Evolutionary conservation across 1,140 invertebrate species (phyloP).

Genomic region (Drosophila tani): DNA sequence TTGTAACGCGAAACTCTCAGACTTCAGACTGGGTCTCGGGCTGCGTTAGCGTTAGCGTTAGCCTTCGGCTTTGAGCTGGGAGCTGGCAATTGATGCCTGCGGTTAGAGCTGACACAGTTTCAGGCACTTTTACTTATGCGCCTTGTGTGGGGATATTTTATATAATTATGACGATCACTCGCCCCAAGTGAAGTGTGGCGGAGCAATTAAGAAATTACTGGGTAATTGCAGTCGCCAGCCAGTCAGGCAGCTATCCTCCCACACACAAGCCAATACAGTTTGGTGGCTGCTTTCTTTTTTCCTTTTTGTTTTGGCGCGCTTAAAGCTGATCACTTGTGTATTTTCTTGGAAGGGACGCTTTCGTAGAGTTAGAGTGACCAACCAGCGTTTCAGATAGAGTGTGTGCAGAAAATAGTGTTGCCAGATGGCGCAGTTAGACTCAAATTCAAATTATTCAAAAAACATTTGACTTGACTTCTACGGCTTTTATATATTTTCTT

Average conservation of each 20-base stretch:
- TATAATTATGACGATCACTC: slow-evolving; percentile 38
- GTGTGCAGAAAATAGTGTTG: no score
- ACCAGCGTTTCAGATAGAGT: no score
- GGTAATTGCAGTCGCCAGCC: slow-evolving; percentile 39
- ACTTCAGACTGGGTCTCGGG: slow-evolving; percentile 7
- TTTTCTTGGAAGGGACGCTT: no score
- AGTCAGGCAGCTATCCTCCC: slow-evolving; percentile 10
- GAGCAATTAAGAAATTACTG: slow-evolving; percentile 52
- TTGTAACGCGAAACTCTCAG: slow-evolving; percentile 37
- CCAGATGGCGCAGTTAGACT: no score
- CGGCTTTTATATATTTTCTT: not conserved
- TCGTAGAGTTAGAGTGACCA: no score
- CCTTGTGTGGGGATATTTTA: slow-evolving; percentile 19
- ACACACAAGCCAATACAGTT: slow-evolving; percentile 10
- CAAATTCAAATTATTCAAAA: no score
- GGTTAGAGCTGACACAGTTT: slow-evolving; percentile 57
- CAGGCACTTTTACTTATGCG: slow-evolving; percentile 45
- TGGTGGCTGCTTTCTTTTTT: slow-evolving; percentile 42
- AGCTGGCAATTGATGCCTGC: slow-evolving; percentile 39
- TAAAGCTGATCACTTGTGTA: not conserved
- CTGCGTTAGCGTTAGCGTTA: slow-evolving; percentile 22
- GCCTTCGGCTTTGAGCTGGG: slow-evolving; percentile 38
- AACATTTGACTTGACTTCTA: not conserved
- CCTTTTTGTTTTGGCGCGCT: slow-evolving; percentile 11
- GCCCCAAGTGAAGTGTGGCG: slow-evolving; percentile 34